Evolutionary conservation across 2,797 vertebrate genomes (phyloP).

Genomic region (Streptopelia turtur): DNA sequence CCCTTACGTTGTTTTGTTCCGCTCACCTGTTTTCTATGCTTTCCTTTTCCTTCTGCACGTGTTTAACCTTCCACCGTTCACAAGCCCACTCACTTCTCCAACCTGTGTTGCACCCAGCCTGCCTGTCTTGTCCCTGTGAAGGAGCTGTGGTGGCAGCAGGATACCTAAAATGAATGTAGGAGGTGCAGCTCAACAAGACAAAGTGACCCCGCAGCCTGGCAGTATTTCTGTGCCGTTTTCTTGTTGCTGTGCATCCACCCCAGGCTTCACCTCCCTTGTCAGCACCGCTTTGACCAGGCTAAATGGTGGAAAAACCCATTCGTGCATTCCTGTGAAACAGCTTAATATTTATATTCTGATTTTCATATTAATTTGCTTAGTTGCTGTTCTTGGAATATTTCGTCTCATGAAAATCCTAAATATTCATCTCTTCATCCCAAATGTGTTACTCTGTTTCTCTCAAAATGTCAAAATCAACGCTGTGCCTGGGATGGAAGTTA

Average conservation of each 20-base stretch:
- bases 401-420: not conserved
- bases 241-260: not conserved
- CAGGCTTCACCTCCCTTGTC: not conserved
- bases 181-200: not conserved
- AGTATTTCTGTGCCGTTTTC: not conserved
- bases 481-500: not conserved
- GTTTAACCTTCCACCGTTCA: not conserved
- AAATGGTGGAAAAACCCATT: not conserved
- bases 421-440: not conserved
- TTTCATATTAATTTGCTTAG: not conserved
- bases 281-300: not conserved
- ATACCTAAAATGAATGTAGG: not conserved
- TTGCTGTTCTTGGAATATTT: not conserved
- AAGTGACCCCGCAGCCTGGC: not conserved
- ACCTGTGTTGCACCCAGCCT: not conserved
- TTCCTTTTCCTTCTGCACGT: rapidly evolving
- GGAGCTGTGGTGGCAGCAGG: not conserved
- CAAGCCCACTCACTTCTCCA: not conserved
- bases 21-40: not conserved
- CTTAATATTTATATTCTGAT: not conserved
- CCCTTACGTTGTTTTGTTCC: not conserved
- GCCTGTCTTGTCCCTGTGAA: not conserved
- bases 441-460: not conserved
- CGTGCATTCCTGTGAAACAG: rapidly evolving
- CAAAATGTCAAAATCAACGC: not conserved